These are phyloP conservation scores for Pseudomyrmex gracilis DNA, from an alignment of 1,140 invertebrate genomes.

Conservation along the genomic window DNA sequence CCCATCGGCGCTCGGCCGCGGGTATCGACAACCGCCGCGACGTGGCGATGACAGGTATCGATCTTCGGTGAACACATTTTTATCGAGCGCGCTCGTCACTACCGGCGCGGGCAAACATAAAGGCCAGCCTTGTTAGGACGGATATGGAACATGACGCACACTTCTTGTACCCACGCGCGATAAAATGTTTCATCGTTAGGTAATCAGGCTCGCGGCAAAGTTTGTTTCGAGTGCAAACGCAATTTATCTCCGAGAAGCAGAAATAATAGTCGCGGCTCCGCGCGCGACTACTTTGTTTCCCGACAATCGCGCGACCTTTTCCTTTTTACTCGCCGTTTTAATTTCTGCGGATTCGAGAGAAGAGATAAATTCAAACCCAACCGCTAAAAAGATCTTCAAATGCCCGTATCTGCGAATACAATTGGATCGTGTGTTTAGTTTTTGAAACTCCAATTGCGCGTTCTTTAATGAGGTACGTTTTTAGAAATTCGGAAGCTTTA, in stretches of 20 bases:
- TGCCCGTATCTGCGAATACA: no score
- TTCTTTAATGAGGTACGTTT: no score
- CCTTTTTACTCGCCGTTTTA: not conserved
- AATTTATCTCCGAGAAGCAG: slow-evolving; percentile 59
- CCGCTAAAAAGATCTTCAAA: not conserved
- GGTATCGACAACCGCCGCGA: slow-evolving; percentile 47
- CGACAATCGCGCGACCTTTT: not conserved
- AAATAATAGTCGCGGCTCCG: slow-evolving; percentile 12
- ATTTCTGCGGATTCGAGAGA: not conserved
- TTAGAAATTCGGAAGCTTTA: not conserved
- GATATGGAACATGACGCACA: slow-evolving; percentile 70
- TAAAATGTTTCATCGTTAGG: slow-evolving; percentile 72
- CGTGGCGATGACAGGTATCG: slow-evolving; percentile 58
- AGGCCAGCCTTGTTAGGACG: slow-evolving; percentile 66
- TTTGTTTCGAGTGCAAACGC: slow-evolving; percentile 54
- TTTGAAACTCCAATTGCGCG: no score
- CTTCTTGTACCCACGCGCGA: slow-evolving; percentile 69
- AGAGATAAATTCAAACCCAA: not conserved
- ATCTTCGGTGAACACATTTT: slow-evolving; percentile 58
- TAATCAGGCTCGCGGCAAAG: slow-evolving; percentile 68
- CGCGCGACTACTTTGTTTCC: slow-evolving; percentile 21
- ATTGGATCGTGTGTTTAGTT: no score
- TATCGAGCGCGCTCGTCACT: slow-evolving; percentile 57
- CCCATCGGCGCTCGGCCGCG: slow-evolving; percentile 25
- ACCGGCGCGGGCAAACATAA: slow-evolving; percentile 41